phyloP scores from a whole-genome alignment of 2,797 vertebrate species.

The Micrastur ruficollis region DNA sequence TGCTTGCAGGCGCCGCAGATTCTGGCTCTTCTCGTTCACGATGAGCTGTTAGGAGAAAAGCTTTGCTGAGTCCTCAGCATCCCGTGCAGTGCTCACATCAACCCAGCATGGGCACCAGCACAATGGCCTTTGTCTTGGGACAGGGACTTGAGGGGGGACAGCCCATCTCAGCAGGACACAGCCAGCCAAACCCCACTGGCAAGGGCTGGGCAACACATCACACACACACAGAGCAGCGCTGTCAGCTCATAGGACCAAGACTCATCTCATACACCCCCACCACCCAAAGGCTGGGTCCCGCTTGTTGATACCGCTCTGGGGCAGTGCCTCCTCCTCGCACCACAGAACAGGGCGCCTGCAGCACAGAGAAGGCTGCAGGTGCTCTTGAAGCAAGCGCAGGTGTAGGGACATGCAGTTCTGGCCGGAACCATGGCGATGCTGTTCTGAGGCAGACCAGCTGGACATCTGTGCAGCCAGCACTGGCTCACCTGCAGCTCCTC shows the following conservation, averaged over 20 bases:
- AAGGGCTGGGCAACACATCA: too few relatives aligned
- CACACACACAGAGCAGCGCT: accelerated
- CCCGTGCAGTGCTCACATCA: accelerated
- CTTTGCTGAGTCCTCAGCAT: neutral
- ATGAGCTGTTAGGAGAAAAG: slow-evolving; percentile 79
- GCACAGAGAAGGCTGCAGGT: too few relatives aligned
- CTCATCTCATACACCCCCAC: accelerated
- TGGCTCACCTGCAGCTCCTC: slow-evolving; percentile 92
- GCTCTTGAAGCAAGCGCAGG: accelerated
- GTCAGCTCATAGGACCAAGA: accelerated
- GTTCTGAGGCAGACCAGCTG: neutral
- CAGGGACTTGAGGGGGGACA: accelerated
- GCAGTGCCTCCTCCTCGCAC: neutral
- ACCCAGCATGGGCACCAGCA: accelerated
- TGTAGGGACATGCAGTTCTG: accelerated
- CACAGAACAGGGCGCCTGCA: too few relatives aligned
- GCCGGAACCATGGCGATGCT: accelerated
- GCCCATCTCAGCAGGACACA: accelerated
- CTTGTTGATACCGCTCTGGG: too few relatives aligned
- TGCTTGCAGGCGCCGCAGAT: slow-evolving; percentile 92
- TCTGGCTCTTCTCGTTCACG: slow-evolving; percentile 97
- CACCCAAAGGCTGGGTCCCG: neutral
- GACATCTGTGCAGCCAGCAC: accelerated
- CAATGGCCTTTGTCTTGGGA: accelerated
- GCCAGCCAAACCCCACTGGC: neutral